phyloP scores from a whole-genome alignment of 2,888 invertebrate genomes.

The Ceriagrion tenellum region DNA sequence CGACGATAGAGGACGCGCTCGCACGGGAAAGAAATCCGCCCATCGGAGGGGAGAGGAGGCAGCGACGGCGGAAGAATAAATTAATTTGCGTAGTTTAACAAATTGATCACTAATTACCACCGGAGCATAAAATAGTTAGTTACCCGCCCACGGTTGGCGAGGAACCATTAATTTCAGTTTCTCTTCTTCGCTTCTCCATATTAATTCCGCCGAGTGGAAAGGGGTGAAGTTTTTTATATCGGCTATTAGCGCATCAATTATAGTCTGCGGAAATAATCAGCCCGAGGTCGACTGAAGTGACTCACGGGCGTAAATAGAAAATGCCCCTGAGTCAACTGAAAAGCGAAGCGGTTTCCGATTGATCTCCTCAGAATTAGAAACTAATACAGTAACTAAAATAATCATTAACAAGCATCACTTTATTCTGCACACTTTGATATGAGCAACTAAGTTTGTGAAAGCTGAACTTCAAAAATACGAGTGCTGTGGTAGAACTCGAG shows the following conservation, averaged over 20 bases:
- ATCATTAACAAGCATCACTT: no score
- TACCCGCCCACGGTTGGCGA: background rate
- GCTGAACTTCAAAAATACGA: no score
- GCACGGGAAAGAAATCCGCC: background rate
- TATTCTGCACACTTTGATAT: no score
- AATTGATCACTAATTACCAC: background rate
- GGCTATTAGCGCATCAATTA: background rate
- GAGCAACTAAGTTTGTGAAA: no score
- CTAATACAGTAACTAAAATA: no score
- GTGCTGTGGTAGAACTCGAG: no score
- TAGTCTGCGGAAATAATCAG: background rate
- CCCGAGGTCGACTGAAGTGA: no score
- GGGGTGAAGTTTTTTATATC: background rate
- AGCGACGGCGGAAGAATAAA: background rate
- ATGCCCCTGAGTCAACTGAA: background rate
- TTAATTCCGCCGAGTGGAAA: background rate
- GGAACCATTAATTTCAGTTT: background rate
- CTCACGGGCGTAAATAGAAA: background rate
- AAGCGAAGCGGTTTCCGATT: background rate
- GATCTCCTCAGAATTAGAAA: background rate
- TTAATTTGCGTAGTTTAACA: background rate
- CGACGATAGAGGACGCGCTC: background rate
- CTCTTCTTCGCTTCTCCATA: background rate
- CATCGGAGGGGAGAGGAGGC: background rate
- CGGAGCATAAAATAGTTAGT: background rate